Base-by-base conservation (phyloP, 2,888 invertebrate species). In the Lithophane ornitopus region DNA sequence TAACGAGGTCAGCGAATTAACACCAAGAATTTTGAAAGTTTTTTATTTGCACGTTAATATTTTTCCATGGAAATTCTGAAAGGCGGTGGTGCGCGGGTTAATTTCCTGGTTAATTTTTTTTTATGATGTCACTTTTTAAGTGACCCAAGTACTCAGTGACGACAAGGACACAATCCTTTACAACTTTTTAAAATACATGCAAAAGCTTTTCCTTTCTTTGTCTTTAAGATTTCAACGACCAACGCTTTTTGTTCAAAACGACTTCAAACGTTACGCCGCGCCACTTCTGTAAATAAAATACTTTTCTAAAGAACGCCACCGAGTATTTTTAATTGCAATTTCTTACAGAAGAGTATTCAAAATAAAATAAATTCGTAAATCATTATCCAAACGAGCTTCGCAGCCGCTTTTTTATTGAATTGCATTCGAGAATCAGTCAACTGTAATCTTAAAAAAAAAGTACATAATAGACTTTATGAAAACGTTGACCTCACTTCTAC, bases 401-500 rank as follows among this genome's bases (percentile, higher is more conserved):
- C 71, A 14, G 67, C 69, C 62, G 46, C 66, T 82, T 87, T 86
- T 86, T 82, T 84, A 84, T 81, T 80, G 80, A 87, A 87, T 84
- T 87, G 82, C 84, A 82, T 84, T 85, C 86, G 78, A 87, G 84
- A 87, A 86, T 87, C 85, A 88, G 86, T 86, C 87, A 88, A 80
- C 83, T 75, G 77, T 86, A 82, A 86, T 87, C 85, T 85, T 82
- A 61, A 66, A 81, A 86, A 87, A 54, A 85, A 87, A 83, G 68
- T 63, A 76, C 70, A 0, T 34, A 34, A 34, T 85, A 84, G 82
- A 81, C 74, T 79, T 74, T 72, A 77, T 75, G 78, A 80, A 87
- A 85, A 74, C 87, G 59, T 88, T 88, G 88, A 87, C 86, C 88
- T 71, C 68, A 59, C 39, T n/a, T 19, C 9, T 0, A 0, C 2